These are phyloP conservation scores for Ceratitis capitata DNA, from an alignment of 1,140 invertebrate species.

Conservation along the genomic window DNA sequence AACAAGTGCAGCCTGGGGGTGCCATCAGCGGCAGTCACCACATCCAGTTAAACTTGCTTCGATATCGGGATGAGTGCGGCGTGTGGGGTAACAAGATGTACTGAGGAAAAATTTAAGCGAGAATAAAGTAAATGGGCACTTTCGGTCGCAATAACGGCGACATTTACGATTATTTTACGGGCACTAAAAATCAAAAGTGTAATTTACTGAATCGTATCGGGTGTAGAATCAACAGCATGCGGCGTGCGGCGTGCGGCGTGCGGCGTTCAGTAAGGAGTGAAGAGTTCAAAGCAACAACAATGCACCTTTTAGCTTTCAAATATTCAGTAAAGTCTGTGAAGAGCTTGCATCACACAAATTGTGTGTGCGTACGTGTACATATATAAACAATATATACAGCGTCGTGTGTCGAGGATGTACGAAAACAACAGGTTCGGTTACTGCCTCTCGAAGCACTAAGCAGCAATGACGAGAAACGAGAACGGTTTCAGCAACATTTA, in stretches of 20 bases:
- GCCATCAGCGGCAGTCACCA: neutral
- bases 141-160: slow-evolving; percentile 65
- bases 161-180: slow-evolving; percentile 66
- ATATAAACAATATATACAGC: too few relatives aligned
- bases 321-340: slow-evolving; percentile 3
- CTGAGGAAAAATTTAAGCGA: slow-evolving; percentile 52
- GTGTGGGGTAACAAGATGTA: slow-evolving; percentile 46
- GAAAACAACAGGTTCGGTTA: neutral
- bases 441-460: neutral
- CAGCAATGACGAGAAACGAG: slow-evolving; percentile 1
- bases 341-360: neutral
- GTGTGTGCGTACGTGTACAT: too few relatives aligned
- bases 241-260: neutral
- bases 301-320: slow-evolving; percentile 2
- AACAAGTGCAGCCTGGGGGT: slow-evolving; percentile 1
- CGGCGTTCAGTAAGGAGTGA: neutral
- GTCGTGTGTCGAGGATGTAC: neutral
- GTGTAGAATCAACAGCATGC: slow-evolving; percentile 18
- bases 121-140: slow-evolving; percentile 59
- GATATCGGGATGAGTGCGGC: neutral
- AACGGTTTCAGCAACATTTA: neutral
- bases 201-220: slow-evolving; percentile 59
- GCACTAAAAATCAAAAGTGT: slow-evolving; percentile 66
- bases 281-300: neutral
- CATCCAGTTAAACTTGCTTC: slow-evolving; percentile 32